These are phyloP conservation scores for Anthoscopus minutus DNA, from an alignment of 2,113 vertebrate species.

Conservation along the genomic window DNA sequence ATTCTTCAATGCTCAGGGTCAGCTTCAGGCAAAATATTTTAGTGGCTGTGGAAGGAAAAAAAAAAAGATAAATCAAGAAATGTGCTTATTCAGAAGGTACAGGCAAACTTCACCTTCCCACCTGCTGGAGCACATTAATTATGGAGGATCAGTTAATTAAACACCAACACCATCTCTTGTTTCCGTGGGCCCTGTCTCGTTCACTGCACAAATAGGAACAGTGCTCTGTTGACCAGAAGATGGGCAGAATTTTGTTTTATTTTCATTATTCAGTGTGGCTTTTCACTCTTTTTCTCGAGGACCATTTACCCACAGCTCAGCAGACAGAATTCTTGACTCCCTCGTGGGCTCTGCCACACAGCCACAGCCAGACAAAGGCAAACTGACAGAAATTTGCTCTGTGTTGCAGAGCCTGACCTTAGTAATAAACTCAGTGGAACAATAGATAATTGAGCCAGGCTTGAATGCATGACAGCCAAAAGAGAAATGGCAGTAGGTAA, in stretches of 20 bases:
- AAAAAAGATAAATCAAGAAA: not conserved
- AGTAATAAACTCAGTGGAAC: not conserved
- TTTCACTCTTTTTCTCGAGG: not conserved
- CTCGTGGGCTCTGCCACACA: not conserved
- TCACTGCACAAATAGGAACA: not conserved
- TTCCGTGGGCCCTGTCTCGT: not conserved
- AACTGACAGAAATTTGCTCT: conserved; percentile 2
- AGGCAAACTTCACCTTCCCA: not conserved
- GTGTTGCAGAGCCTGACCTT: conserved; percentile 21
- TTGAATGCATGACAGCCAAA: conserved; percentile 17
- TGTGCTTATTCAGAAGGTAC: not conserved
- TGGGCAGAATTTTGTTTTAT: not conserved
- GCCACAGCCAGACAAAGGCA: conserved; percentile 1
- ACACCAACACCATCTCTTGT: not conserved
- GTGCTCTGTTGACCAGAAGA: not conserved
- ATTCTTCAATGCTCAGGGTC: not conserved
- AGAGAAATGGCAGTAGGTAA: conserved; percentile 4
- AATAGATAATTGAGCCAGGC: conserved; percentile 25
- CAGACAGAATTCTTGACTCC: not conserved
- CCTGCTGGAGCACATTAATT: not conserved
- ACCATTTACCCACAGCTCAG: not conserved
- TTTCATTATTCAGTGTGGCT: not conserved
- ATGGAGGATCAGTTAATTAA: not conserved
- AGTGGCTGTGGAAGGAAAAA: not conserved
- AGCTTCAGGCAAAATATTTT: not conserved